Conservation (phyloP, 2,113 vertebrate genomes). For the Picathartes gymnocephalus region DNA sequence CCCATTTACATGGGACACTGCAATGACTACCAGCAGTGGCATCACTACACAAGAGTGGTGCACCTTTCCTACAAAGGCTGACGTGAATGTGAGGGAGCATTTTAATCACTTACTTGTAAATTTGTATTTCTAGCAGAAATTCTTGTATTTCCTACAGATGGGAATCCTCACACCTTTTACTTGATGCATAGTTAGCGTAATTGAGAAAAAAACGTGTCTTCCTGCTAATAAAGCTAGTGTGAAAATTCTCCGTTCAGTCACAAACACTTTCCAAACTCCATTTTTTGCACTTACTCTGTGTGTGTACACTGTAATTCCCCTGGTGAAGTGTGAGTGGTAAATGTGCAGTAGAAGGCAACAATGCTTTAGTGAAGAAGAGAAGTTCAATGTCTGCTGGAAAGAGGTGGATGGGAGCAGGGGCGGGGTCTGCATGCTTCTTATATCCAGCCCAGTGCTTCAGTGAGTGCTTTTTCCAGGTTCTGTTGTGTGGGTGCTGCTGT, state of each 20-base stretch:
- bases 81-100: not conserved
- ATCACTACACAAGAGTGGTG: not conserved
- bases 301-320: not conserved
- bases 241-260: not conserved
- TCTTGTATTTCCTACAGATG: not conserved
- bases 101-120: not conserved
- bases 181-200: not conserved
- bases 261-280: not conserved
- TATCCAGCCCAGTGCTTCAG: not conserved
- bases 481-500: not conserved
- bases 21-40: not conserved
- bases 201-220: not conserved
- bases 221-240: not conserved
- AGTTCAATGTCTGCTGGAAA: not conserved
- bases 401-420: rapidly evolving
- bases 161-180: not conserved
- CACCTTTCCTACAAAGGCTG: not conserved
- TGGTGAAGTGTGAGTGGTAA: not conserved
- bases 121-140: not conserved
- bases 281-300: not conserved
- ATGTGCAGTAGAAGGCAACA: not conserved
- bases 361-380: not conserved
- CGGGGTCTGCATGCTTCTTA: rapidly evolving
- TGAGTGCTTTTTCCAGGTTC: not conserved
- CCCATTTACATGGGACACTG: not conserved